Conservation (phyloP, 64 coral and sea anemone species). For the Anthopleura sola region DNA sequence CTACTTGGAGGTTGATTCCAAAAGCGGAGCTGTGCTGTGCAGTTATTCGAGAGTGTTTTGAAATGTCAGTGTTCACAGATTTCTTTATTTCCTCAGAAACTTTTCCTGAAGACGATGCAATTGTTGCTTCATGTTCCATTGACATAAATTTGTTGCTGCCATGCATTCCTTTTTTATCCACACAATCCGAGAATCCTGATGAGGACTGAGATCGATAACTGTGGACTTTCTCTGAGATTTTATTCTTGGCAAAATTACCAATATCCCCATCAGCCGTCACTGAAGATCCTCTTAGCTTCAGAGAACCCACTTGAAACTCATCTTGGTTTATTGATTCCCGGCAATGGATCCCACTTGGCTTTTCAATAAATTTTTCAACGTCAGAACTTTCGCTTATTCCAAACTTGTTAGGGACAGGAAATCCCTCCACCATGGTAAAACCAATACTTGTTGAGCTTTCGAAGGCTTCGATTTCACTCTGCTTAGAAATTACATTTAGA, state of each 20-base stretch:
- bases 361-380: slow-evolving; percentile 34
- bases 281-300: slow-evolving; percentile 42
- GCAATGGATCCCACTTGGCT: slow-evolving; percentile 42
- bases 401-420: slow-evolving; percentile 43
- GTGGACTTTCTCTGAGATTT: slow-evolving; percentile 34
- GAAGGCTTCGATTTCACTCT: slow-evolving; percentile 52
- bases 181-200: slow-evolving; percentile 16
- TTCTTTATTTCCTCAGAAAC: slow-evolving; percentile 39
- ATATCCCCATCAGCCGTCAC: slow-evolving; percentile 47
- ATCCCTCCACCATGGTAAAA: slow-evolving; percentile 18
- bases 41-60: slow-evolving; percentile 24
- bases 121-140: slow-evolving; percentile 54
- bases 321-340: slow-evolving; percentile 40
- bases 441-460: slow-evolving; percentile 33
- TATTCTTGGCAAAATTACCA: slow-evolving; percentile 43
- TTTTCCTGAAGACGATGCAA: slow-evolving; percentile 45
- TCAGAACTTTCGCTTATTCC: slow-evolving; percentile 9
- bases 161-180: slow-evolving; percentile 18
- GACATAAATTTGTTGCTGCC: slow-evolving; percentile 25
- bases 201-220: slow-evolving; percentile 30
- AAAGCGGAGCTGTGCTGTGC: slow-evolving; percentile 12
- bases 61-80: slow-evolving; percentile 42
- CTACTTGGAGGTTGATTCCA: slow-evolving; percentile 29
- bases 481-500: slow-evolving; percentile 22
- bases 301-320: slow-evolving; percentile 33